Conservation (phyloP, 2,113 vertebrate species). For the Crypturellus undulatus region DNA sequence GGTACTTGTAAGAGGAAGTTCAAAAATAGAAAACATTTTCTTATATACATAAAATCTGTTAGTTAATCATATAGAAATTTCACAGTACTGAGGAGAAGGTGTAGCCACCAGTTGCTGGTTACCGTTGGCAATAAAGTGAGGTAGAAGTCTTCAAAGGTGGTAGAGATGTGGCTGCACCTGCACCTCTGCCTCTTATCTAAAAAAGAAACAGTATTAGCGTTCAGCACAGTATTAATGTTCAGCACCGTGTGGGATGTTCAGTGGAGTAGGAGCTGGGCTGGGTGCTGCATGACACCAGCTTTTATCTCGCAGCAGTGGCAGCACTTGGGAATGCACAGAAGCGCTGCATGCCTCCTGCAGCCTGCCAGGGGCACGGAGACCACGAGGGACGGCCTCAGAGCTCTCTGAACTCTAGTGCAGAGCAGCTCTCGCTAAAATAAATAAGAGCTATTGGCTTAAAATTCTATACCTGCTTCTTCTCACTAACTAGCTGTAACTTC, state of each 20-base stretch:
- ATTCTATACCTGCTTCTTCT: background rate
- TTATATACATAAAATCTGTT: background rate
- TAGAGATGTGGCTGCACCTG: fast-evolving
- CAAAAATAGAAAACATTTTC: background rate
- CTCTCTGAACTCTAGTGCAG: background rate
- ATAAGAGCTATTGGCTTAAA: fast-evolving
- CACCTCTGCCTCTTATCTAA: background rate
- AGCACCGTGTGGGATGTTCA: too few relatives aligned
- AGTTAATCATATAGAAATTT: fast-evolving
- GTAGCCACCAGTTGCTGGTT: background rate
- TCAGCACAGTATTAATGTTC: background rate
- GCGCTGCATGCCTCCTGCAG: too few relatives aligned
- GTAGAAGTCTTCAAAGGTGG: constrained; percentile 7
- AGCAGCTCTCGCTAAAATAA: background rate
- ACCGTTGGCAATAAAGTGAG: background rate
- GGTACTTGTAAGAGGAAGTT: too few relatives aligned
- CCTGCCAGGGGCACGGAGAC: fast-evolving
- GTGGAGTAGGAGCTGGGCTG: background rate
- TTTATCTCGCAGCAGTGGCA: background rate
- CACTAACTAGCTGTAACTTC: background rate
- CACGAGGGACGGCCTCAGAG: fast-evolving
- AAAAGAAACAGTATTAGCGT: background rate
- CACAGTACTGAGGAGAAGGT: background rate
- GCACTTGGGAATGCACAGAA: too few relatives aligned
- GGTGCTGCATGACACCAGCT: background rate